Evolutionary conservation across 1,140 invertebrate species (phyloP).

Genomic region (Drosophila parvula): DNA sequence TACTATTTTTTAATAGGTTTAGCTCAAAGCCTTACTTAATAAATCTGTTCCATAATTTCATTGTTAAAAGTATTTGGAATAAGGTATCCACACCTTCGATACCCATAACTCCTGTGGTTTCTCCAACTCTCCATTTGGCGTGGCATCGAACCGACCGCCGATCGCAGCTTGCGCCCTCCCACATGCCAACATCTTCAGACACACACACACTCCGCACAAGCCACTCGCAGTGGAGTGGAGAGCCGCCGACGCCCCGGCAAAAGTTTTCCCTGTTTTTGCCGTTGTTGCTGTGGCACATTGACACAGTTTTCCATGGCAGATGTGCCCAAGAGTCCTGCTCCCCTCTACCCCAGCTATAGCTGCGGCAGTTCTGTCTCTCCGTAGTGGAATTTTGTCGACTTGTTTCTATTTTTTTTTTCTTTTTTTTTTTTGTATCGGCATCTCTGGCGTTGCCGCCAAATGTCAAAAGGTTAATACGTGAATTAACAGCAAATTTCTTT

Average conservation of each 20-base stretch:
- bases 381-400: conserved; percentile 79
- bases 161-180: conserved; percentile 71
- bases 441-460: conserved; percentile 74
- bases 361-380: conserved; percentile 16
- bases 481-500: conserved; percentile 83
- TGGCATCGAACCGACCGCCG: conserved; percentile 62
- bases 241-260: conserved; percentile 66
- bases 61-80: neutral
- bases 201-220: conserved; percentile 20
- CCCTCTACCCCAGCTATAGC: conserved; percentile 7
- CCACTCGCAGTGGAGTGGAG: conserved; percentile 14
- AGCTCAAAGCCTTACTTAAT: neutral
- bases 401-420: conserved; percentile 54
- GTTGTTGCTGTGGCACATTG: conserved; percentile 69
- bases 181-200: conserved; percentile 70
- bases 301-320: conserved; percentile 78
- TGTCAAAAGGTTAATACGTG: conserved; percentile 83
- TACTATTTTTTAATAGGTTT: neutral
- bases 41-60: neutral
- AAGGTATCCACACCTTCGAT: neutral
- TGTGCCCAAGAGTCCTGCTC: conserved; percentile 58
- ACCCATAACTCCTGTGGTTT: too few relatives aligned
- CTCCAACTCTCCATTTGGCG: conserved; percentile 63
- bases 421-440: conserved; percentile 24
- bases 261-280: conserved; percentile 29